Percentiles rank a stretch among this genome's conserved stretches.
These are phyloP conservation scores for Sphinx pinastri DNA, from an alignment of 2,888 invertebrate genomes.

Conservation along the genomic window DNA sequence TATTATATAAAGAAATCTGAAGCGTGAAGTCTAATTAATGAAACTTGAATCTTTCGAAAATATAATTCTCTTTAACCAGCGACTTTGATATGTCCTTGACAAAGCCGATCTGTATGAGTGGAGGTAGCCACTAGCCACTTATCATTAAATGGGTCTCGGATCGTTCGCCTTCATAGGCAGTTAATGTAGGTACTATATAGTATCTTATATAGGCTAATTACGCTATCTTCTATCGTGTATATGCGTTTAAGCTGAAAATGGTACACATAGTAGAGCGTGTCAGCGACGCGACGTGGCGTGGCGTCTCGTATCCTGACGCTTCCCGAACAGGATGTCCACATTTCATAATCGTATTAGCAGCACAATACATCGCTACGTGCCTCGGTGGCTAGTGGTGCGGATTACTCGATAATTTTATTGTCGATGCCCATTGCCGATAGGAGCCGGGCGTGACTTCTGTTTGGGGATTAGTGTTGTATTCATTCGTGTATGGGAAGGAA, in stretches of 20 bases:
- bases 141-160: too few species aligned
- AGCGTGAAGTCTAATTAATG: too few species aligned
- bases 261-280: not conserved
- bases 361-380: constrained; percentile 25
- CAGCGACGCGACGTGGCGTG: constrained; percentile 4
- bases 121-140: too few species aligned
- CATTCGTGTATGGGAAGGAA: constrained; percentile 14
- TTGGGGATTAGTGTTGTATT: constrained; percentile 21
- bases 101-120: too few species aligned
- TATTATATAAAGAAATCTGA: too few species aligned
- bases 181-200: too few species aligned
- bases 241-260: not conserved
- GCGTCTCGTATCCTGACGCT: constrained; percentile 12
- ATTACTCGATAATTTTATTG: constrained; percentile 23
- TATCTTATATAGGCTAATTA: too few species aligned
- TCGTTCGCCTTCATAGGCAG: too few species aligned
- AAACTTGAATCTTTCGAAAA: too few species aligned
- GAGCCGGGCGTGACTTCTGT: constrained; percentile 23
- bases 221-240: too few species aligned
- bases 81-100: too few species aligned
- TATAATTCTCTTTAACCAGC: too few species aligned
- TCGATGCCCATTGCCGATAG: constrained; percentile 23
- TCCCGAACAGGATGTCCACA: constrained; percentile 26
- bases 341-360: constrained; percentile 27
- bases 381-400: constrained; percentile 16